Conservation (phyloP, 2,888 invertebrate genomes). For the Hoplodrina blanda region DNA sequence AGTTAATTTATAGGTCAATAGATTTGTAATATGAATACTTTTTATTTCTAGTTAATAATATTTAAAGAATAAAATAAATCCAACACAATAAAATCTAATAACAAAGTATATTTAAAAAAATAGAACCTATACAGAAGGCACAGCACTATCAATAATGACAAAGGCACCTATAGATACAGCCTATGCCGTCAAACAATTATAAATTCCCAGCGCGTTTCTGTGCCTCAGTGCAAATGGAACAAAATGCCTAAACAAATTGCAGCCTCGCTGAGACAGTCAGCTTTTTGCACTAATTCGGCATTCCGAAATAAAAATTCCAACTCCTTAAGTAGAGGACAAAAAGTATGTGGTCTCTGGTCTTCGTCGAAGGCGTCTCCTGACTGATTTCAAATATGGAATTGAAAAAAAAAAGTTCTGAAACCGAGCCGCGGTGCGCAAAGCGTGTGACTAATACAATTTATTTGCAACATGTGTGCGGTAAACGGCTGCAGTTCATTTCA, state of each 20-base stretch:
- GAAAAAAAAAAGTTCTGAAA: constrained; percentile 77
- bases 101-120: background rate
- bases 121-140: constrained; percentile 1
- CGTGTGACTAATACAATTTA: constrained; percentile 61
- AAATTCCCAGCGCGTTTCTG: constrained; percentile 80
- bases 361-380: constrained; percentile 76
- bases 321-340: constrained; percentile 84
- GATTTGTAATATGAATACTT: too few species aligned
- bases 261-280: constrained; percentile 80
- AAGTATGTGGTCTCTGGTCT: constrained; percentile 78
- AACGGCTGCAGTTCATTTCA: constrained; percentile 54
- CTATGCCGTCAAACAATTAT: constrained; percentile 78
- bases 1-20: too few species aligned
- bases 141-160: constrained; percentile 53
- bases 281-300: constrained; percentile 91
- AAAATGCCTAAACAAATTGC: constrained; percentile 90
- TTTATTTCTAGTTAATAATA: too few species aligned
- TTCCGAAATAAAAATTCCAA: constrained; percentile 90
- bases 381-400: constrained; percentile 74
- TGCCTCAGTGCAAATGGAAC: constrained; percentile 82
- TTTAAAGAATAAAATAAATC: too few species aligned
- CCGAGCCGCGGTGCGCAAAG: constrained; percentile 67
- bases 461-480: constrained; percentile 59
- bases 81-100: background rate
- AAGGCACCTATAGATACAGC: constrained; percentile 70